Evolutionary conservation across 2,888 invertebrate species (phyloP).

Genomic region (Caenorhabditis virilis): DNA sequence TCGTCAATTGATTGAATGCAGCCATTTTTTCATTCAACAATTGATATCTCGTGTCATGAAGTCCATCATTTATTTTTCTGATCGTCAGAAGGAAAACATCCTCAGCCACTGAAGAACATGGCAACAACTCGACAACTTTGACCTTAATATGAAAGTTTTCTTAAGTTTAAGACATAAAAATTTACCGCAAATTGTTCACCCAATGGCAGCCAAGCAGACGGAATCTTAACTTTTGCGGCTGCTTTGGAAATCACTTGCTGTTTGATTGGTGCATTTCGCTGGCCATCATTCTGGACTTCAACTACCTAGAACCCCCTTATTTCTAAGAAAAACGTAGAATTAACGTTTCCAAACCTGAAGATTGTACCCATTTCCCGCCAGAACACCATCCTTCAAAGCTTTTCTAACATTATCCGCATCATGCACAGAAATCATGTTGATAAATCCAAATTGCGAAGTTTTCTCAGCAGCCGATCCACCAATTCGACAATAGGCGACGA

Average conservation of each 20-base stretch:
- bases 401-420: constrained; percentile 25
- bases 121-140: constrained; percentile 30
- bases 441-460: constrained; percentile 18
- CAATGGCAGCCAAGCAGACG: constrained; percentile 10
- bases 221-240: constrained; percentile 4
- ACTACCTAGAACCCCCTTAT: no score
- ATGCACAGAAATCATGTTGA: constrained; percentile 22
- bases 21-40: constrained; percentile 20
- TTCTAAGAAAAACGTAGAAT: no score
- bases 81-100: constrained; percentile 21
- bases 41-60: constrained; percentile 5
- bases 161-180: not conserved
- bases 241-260: not conserved
- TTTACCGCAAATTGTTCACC: not conserved
- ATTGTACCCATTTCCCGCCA: not conserved
- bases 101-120: constrained; percentile 12
- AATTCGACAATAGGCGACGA: constrained; percentile 29
- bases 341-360: no score
- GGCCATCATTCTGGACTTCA: not conserved
- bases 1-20: constrained; percentile 7
- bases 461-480: constrained; percentile 13
- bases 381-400: constrained; percentile 10
- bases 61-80: constrained; percentile 8
- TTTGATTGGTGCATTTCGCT: not conserved
- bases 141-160: constrained; percentile 10